Evolutionary conservation across 1,140 invertebrate genomes (phyloP), one percentile per base, ranked within the genome.

Genomic region (Calosoma granatense): DNA sequence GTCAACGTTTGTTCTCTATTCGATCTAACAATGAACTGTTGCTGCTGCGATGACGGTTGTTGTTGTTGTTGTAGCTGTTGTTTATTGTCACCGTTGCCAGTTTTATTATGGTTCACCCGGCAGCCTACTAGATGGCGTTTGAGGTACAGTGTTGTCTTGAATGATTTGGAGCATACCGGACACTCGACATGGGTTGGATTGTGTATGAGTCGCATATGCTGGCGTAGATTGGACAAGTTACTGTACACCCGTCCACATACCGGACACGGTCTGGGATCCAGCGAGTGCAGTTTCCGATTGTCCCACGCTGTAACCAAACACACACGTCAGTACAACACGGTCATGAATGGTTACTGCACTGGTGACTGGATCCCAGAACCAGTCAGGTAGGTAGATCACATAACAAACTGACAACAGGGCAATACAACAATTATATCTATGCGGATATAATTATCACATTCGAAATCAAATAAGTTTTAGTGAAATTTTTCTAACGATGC

Each of bases 151-250:
- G 84, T 83, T 69, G 84, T 86, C 78, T 86, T 86, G 78, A 87
- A 87, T 68, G 80, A 78, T 78, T 85, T 86, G 68, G 79, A 80
- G 76, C 85, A 87, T 61, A 83, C 76, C 67, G 78, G 78, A 76
- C 85, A 87, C 70, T 78, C 80, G 63, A 85, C 83, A 72, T 81
- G 83, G 73, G 83, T 83, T 66, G 85, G 84, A 76, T 84, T 84
- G 76, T 87, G 85, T 74, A 87, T 86, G 62, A 87, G 81, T 68
- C 84, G 83, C 77, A 87, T 85, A 75, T 87, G 85, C 75, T 87
- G 85, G 64, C 84, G 78, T 69, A 87, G 80, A 76, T 87, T 87
- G 68, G 84, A 87, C 71, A 86, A 79, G 77, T 86, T 87, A 78
- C 82, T 85, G 79, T 87, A 87, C 72, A 85, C 82, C 69, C 84